Evolutionary conservation across 2,113 vertebrate species (phyloP).

Genomic region (Murina feae): DNA sequence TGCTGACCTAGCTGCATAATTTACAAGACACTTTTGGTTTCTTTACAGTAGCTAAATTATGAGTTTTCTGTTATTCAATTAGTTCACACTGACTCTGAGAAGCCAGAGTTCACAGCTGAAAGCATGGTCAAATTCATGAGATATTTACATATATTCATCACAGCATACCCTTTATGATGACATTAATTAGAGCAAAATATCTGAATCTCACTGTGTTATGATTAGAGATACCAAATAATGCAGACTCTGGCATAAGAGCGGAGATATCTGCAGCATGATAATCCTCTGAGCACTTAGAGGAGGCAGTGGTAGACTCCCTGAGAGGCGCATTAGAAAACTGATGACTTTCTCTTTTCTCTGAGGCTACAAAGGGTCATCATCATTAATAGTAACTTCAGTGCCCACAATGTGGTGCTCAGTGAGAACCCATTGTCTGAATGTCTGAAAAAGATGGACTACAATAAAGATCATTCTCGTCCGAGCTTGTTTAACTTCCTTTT

Average conservation of each 20-base stretch:
- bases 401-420: not conserved
- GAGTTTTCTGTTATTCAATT: conserved; percentile 71
- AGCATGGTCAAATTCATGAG: conserved; percentile 56
- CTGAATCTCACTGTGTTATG: conserved; percentile 60
- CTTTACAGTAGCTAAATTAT: conserved; percentile 72
- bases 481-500: not conserved
- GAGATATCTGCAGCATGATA: not conserved
- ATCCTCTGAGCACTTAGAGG: not conserved
- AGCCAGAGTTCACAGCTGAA: conserved; percentile 75
- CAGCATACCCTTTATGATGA: conserved; percentile 66
- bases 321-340: not conserved
- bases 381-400: conserved; percentile 37
- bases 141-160: conserved; percentile 73
- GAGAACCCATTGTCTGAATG: not conserved
- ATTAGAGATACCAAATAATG: conserved; percentile 44
- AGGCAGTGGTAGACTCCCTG: not conserved
- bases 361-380: conserved; percentile 2
- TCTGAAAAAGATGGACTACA: not conserved
- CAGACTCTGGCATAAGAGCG: not conserved
- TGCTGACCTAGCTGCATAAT: conserved; percentile 24
- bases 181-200: conserved; percentile 75
- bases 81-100: conserved; percentile 65
- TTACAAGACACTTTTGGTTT: conserved; percentile 57
- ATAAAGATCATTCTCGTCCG: not conserved
- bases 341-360: conserved; percentile 11